Conservation (phyloP, 1,140 invertebrate genomes). For the Papilio machaon region DNA sequence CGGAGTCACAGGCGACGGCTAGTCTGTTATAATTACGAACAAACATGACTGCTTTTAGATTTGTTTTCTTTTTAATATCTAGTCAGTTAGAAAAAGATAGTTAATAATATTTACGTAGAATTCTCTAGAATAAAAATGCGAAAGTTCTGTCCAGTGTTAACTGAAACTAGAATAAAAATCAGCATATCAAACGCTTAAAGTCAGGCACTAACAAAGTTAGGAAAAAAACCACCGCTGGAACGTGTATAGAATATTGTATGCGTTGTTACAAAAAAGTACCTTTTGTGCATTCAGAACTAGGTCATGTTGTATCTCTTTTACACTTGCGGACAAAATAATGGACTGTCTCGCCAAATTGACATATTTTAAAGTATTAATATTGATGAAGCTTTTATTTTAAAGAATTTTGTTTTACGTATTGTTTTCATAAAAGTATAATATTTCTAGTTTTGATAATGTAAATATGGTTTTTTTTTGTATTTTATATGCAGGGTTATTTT, state of each 20-base stretch:
- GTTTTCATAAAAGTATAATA: not conserved
- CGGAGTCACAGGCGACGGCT: no score
- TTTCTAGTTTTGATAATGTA: not conserved
- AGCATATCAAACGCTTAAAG: constrained; percentile 23
- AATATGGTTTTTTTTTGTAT: no score
- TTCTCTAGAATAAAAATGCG: not conserved
- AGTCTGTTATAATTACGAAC: no score
- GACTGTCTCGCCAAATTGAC: constrained; percentile 27
- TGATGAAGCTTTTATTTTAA: not conserved
- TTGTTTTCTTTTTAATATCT: not conserved
- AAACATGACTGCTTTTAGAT: no score
- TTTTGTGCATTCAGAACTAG: constrained; percentile 62
- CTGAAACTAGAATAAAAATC: constrained; percentile 6
- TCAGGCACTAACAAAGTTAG: constrained; percentile 37
- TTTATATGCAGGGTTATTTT: no score
- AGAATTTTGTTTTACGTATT: not conserved
- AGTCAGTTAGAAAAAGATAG: no score
- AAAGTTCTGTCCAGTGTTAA: not conserved
- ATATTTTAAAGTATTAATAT: not conserved
- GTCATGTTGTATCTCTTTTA: constrained; percentile 56
- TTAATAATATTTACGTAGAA: not conserved
- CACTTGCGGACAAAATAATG: constrained; percentile 42
- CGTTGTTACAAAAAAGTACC: constrained; percentile 55
- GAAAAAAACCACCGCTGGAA: constrained; percentile 47
- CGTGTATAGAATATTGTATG: constrained; percentile 57